Evolutionary conservation across 2,888 invertebrate species (phyloP), one percentile per base, ranked within the genome.

Genomic region (Leptinotarsa peninsularis): DNA sequence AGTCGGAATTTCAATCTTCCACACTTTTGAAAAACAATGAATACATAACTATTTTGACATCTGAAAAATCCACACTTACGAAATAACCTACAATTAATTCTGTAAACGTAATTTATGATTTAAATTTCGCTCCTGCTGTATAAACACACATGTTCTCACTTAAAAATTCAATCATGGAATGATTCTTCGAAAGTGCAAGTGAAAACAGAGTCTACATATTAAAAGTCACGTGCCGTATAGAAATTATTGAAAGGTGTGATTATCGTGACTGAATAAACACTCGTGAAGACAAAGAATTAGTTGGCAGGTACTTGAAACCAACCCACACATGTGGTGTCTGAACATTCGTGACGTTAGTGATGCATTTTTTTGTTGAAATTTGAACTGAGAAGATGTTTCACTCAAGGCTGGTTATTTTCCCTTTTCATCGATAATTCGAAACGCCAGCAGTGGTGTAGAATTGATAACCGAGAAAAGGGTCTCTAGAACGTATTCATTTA

Each of bases 151-250:
- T 21, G 58, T 18, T 58, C 7, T 23, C n/a, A 63, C 27, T 63
- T n/a, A 18, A 63, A 63, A 63, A 27, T 63, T 33, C 7, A 33
- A 33, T 33, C 63, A 63, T 63, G 63, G n/a, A 63, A 18, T n/a
- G 4, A 43, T 63, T 33, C 63, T 63, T 63, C 63, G 63, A 63
- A 63, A 63, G 63, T 63, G 63, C 63, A 63, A 63, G 63, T 63
- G 63, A 63, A 63, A 63, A 63, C 63, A 33, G 17, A 43, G n/a
- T 63, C 3, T 63, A 63, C 63, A 43, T 63, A 63, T 33, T 63
- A n/a, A 63, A 43, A 63, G 58, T 63, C 63, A 63, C 63, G 63
- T 43, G 63, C 63, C 33, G 63, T 63, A 21, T 33, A 63, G 63
- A 43, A 63, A 63, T 18, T 43, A 63, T 33, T 14, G 63, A 63